These are phyloP conservation scores for Scleropages formosus DNA, from an alignment of 2,797 vertebrate genomes.

Conservation along the genomic window DNA sequence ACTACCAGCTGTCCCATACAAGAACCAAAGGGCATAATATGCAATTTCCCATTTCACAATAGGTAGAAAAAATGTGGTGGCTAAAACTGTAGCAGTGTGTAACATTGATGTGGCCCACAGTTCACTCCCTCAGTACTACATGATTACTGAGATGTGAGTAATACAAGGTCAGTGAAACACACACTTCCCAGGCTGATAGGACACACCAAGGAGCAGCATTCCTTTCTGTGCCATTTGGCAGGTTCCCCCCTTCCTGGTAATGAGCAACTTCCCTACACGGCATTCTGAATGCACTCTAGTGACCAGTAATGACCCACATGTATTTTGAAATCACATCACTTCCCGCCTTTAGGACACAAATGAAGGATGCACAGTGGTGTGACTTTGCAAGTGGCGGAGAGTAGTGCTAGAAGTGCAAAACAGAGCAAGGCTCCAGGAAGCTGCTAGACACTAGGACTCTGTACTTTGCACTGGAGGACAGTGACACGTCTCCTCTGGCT, in stretches of 20 bases:
- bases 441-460: constrained; percentile 16
- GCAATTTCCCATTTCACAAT: no score
- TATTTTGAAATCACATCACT: neutral
- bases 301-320: constrained; percentile 3
- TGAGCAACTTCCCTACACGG: neutral
- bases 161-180: no score
- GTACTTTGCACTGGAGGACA: neutral
- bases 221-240: neutral
- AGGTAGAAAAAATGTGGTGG: no score
- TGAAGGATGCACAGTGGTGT: constrained; percentile 14
- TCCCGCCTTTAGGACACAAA: neutral
- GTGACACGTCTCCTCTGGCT: constrained; percentile 15
- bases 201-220: no score
- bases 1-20: no score
- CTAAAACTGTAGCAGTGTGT: no score
- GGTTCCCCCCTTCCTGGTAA: neutral
- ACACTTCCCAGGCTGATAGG: no score
- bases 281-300: neutral
- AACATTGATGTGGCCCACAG: no score
- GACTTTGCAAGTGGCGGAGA: constrained; percentile 16
- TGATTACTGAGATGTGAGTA: no score
- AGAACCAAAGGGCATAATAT: no score
- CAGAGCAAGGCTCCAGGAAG: constrained; percentile 7
- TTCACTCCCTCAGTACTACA: no score
- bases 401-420: neutral